These are phyloP conservation scores for Xylota sylvarum DNA, from an alignment of 2,888 invertebrate genomes.

Conservation along the genomic window DNA sequence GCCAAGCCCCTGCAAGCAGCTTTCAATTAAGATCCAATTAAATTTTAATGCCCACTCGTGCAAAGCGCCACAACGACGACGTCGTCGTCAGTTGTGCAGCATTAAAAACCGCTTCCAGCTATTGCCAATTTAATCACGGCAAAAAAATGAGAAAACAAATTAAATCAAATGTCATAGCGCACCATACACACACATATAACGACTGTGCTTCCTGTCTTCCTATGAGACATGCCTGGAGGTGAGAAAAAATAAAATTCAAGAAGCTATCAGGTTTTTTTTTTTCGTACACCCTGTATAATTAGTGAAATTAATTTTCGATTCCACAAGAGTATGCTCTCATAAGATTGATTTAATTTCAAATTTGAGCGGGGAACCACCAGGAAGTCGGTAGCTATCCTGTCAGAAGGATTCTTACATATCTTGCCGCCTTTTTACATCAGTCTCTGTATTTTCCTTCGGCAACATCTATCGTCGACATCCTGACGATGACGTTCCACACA, in stretches of 20 bases:
- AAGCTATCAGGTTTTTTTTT: constrained; percentile 6
- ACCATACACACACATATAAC: constrained; percentile 1
- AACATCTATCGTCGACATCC: constrained; percentile 22
- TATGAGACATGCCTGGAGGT: constrained; percentile 1
- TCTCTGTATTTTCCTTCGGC: neutral
- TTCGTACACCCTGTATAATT: constrained; percentile 38
- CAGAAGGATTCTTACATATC: neutral
- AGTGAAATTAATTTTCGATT: constrained; percentile 68
- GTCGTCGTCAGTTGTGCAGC: constrained; percentile 4
- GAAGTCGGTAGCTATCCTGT: neutral
- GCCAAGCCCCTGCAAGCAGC: constrained; percentile 37
- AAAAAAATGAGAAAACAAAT: constrained; percentile 43
- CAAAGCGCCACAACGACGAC: constrained; percentile 14
- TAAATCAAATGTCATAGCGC: constrained; percentile 59
- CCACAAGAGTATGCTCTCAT: constrained; percentile 59
- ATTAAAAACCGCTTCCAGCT: constrained; percentile 52
- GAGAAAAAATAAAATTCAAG: constrained; percentile 1
- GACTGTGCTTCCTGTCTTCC: constrained; percentile 3
- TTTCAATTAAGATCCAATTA: constrained; percentile 72
- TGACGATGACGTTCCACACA: constrained; percentile 75
- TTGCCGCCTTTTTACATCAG: neutral
- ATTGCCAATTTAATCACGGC: constrained; percentile 41
- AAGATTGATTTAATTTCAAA: constrained; percentile 73
- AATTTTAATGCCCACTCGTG: constrained; percentile 62
- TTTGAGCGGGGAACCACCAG: constrained; percentile 30